These are phyloP conservation scores for Lochmaea crataegi DNA, from an alignment of 2,888 invertebrate genomes.

Conservation along the genomic window DNA sequence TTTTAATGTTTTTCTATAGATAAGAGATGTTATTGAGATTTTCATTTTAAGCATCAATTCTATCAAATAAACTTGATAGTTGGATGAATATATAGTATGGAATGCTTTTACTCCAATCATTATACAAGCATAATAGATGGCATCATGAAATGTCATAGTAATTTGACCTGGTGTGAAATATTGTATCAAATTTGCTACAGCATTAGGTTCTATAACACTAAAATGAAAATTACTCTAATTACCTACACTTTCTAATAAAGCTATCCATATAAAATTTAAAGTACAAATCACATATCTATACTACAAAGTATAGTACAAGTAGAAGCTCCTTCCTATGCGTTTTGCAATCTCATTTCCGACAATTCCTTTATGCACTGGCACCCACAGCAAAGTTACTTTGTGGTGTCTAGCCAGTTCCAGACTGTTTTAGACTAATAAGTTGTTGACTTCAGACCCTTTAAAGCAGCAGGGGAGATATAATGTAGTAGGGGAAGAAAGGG, in stretches of 20 bases:
- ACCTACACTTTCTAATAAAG: neutral
- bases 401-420: no score
- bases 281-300: no score
- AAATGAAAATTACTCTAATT: constrained; percentile 28
- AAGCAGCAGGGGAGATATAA: no score
- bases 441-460: no score
- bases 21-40: constrained; percentile 82
- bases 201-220: constrained; percentile 74
- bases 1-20: constrained; percentile 69
- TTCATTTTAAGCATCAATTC: constrained; percentile 81
- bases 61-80: constrained; percentile 83
- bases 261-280: no score
- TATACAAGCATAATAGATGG: constrained; percentile 76
- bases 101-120: constrained; percentile 73
- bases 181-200: constrained; percentile 75
- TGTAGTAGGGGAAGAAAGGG: no score
- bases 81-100: constrained; percentile 76
- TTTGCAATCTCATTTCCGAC: no score
- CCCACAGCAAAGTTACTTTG: no score
- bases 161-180: constrained; percentile 71
- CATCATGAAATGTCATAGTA: constrained; percentile 67
- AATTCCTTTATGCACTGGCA: no score
- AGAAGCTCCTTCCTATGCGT: no score
- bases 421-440: no score
- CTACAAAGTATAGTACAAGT: no score